These are phyloP conservation scores for Epizoanthus fatuus DNA, from an alignment of 92 coral and sea anemone species.

Conservation along the genomic window DNA sequence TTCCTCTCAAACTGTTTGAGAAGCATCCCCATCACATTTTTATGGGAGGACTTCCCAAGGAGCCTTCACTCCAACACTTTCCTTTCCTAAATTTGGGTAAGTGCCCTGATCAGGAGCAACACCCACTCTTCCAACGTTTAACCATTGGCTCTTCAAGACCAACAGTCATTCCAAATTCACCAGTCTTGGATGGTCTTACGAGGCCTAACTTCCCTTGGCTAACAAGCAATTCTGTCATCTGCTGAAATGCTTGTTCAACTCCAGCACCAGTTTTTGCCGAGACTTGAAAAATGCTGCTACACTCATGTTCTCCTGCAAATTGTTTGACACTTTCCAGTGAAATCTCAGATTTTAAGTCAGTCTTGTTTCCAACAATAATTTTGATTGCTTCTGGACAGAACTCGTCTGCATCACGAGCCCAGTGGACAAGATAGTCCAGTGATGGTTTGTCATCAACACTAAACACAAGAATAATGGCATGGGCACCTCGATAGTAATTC, in stretches of 20 bases:
- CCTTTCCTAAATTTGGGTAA: neutral
- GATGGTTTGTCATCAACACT: conserved; percentile 90
- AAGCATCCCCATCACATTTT: neutral
- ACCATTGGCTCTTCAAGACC: conserved; percentile 71
- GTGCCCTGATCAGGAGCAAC: conserved; percentile 60
- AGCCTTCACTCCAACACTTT: neutral
- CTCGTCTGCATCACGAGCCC: conserved; percentile 87
- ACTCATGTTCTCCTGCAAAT: conserved; percentile 80
- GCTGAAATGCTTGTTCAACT: conserved; percentile 70
- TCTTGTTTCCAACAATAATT: conserved; percentile 89
- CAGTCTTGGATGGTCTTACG: conserved; percentile 36
- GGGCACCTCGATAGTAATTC: conserved; percentile 95
- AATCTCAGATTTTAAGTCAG: conserved; percentile 83
- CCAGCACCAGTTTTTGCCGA: conserved; percentile 98
- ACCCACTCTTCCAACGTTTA: conserved; percentile 73
- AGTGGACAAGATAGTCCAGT: conserved; percentile 83
- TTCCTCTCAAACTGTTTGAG: too few relatives aligned
- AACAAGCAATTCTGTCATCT: conserved; percentile 64
- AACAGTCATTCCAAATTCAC: conserved; percentile 53
- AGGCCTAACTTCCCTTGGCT: conserved; percentile 26
- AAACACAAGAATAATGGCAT: conserved; percentile 86
- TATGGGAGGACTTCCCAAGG: neutral
- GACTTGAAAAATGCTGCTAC: conserved; percentile 61
- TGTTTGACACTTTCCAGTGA: conserved; percentile 69
- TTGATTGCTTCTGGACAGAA: conserved; percentile 84